Evolutionary conservation across 2,797 vertebrate genomes (phyloP).

Genomic region (Streptopelia turtur): DNA sequence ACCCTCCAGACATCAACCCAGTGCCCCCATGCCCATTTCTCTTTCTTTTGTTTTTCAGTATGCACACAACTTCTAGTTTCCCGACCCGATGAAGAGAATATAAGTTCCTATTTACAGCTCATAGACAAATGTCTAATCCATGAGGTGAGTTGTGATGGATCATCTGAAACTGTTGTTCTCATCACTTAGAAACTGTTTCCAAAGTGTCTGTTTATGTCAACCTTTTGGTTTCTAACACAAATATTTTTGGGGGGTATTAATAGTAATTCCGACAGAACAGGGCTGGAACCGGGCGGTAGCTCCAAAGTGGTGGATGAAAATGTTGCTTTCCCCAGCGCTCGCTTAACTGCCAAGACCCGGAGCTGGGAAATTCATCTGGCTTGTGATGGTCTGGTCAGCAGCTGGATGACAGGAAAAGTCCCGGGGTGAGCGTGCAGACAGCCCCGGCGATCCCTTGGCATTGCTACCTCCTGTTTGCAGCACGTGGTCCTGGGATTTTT

Average conservation of each 20-base stretch:
- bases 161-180: conserved; percentile 21
- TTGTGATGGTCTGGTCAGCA: background rate
- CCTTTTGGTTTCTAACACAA: conserved; percentile 49
- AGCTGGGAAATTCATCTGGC: background rate
- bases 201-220: conserved; percentile 54
- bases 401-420: background rate
- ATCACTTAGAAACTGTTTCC: conserved; percentile 54
- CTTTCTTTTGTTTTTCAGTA: conserved; percentile 77
- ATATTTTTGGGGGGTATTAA: conserved; percentile 40
- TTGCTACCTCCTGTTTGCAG: background rate
- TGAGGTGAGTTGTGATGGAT: conserved; percentile 83
- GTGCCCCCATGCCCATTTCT: background rate
- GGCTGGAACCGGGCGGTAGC: background rate
- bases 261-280: conserved; percentile 45
- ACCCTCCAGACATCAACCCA: background rate
- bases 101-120: conserved; percentile 97
- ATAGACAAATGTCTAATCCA: conserved; percentile 98
- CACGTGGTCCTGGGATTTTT: background rate
- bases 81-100: conserved; percentile 96
- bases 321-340: background rate
- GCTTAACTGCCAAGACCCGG: background rate
- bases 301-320: background rate
- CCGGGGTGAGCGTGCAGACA: background rate
- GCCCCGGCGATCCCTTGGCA: background rate
- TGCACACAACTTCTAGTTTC: conserved; percentile 99